Base-by-base conservation (phyloP, 2,888 invertebrate genomes). In the Apoderus coryli region DNA sequence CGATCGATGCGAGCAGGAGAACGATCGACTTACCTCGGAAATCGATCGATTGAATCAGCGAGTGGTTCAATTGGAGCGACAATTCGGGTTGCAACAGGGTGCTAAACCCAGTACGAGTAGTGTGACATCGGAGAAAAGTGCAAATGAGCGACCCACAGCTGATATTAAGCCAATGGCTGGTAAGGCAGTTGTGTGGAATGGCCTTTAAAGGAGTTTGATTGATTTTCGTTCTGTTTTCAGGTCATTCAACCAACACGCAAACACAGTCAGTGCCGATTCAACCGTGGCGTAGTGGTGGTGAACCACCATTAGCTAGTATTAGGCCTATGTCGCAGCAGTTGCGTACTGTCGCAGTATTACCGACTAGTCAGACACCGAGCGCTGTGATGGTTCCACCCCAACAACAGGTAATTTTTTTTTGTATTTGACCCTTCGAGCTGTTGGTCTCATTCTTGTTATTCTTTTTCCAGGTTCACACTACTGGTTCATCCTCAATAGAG, bases 91-190 rank as follows among this genome's bases (percentile, higher is more conserved):
- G 24, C 67, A 67, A 39, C 68, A 78, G 39, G 72, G 73, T 3
- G 69, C 67, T 26, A 79, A 79, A 49, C 68, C 81, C 11, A 70
- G 73, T 22, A 69, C 72, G 3, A 72, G 77, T 44, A 69, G 80
- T 38, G 64, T 72, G 44, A 60, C 72, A 48, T 57, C 68, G 2
- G 65, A 67, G 22, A 68, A 67, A 41, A 56, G 60, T 2, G 59
- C 61, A 3, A 59, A 60, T 1, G 75, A 74, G 41, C 70, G 75
- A 14, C 72, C 74, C 13, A 92, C 89, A 1, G 92, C 92, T 4
- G 92, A 92, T 52, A 92, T 92, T 24, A 86, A 88, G 55, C 92
- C 92, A 0, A 86, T 92, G 78, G 81, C 90, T 3, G 85, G 85
- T 45, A 64, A 58, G 19, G 19, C n/a, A n/a, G n/a, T n/a, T n/a